Evolutionary conservation across 2,888 invertebrate species (phyloP).

Genomic region (Toxonevra muliebris): DNA sequence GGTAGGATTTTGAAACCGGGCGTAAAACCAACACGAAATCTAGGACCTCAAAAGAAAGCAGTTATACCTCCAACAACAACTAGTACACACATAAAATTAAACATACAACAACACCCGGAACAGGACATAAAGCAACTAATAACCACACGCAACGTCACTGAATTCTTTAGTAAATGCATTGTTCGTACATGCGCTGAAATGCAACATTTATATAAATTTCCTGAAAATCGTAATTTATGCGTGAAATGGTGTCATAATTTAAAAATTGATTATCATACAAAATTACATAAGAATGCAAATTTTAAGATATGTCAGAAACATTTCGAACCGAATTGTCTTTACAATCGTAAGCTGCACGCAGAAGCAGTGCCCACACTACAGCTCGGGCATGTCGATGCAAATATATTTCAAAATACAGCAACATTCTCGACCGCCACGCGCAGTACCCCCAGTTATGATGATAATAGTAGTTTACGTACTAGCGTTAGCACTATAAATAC

Average conservation of each 20-base stretch:
- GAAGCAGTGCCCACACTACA: constrained; percentile 56
- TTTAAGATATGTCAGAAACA: constrained; percentile 52
- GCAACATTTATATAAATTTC: constrained; percentile 43
- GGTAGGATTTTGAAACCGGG: constrained; percentile 22
- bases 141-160: neutral
- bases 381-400: constrained; percentile 50
- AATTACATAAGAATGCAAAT: constrained; percentile 35
- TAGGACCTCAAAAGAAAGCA: constrained; percentile 11
- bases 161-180: constrained; percentile 39
- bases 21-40: constrained; percentile 27
- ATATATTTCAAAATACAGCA: constrained; percentile 49
- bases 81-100: no score
- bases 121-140: neutral
- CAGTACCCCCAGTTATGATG: constrained; percentile 33
- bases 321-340: constrained; percentile 48
- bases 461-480: constrained; percentile 30
- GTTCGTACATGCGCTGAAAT: constrained; percentile 40
- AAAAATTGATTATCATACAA: constrained; percentile 36
- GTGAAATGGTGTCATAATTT: constrained; percentile 56
- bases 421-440: constrained; percentile 27
- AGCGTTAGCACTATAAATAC: constrained; percentile 26
- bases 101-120: constrained; percentile 6
- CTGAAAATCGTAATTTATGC: constrained; percentile 47
- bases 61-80: constrained; percentile 2
- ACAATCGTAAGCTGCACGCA: constrained; percentile 40